These are phyloP conservation scores for Synanthedon formicaeformis DNA, from an alignment of 2,888 invertebrate species.

Conservation along the genomic window DNA sequence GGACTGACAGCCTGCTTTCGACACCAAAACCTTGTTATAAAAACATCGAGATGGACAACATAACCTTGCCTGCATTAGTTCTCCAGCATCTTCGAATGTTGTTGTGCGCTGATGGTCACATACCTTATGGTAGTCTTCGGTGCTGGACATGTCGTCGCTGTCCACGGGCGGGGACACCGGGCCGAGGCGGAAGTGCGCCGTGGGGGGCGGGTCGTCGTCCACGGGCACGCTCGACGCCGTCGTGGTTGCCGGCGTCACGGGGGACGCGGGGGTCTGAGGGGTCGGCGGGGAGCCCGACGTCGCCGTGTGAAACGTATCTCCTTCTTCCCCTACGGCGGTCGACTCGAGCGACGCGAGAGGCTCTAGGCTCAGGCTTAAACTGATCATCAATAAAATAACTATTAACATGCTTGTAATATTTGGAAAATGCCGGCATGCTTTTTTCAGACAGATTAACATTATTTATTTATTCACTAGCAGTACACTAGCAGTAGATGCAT, in stretches of 20 bases:
- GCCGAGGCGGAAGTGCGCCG: slow-evolving; percentile 40
- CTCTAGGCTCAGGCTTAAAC: slow-evolving; percentile 77
- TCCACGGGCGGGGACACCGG: slow-evolving; percentile 61
- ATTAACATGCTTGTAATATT: background rate
- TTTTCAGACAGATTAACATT: no score
- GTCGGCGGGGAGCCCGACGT: slow-evolving; percentile 61
- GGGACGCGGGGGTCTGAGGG: slow-evolving; percentile 11
- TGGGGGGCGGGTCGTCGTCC: slow-evolving; percentile 11
- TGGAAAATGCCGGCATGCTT: no score
- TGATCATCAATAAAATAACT: slow-evolving; percentile 26
- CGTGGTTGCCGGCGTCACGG: slow-evolving; percentile 16
- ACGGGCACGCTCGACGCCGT: slow-evolving; percentile 14
- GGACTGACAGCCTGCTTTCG: no score
- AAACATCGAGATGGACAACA: no score
- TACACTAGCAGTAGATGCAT: no score
- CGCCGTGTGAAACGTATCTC: slow-evolving; percentile 82
- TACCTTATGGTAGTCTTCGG: slow-evolving; percentile 69
- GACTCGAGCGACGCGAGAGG: slow-evolving; percentile 60
- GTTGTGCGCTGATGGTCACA: no score
- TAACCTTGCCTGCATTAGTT: no score
- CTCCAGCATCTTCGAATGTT: no score
- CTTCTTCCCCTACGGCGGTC: slow-evolving; percentile 35
- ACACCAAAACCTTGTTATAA: no score
- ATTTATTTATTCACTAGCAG: no score
- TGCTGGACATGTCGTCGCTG: slow-evolving; percentile 72